Evolutionary conservation across 1,140 invertebrate genomes (phyloP).

Genomic region (Bombus huntii): DNA sequence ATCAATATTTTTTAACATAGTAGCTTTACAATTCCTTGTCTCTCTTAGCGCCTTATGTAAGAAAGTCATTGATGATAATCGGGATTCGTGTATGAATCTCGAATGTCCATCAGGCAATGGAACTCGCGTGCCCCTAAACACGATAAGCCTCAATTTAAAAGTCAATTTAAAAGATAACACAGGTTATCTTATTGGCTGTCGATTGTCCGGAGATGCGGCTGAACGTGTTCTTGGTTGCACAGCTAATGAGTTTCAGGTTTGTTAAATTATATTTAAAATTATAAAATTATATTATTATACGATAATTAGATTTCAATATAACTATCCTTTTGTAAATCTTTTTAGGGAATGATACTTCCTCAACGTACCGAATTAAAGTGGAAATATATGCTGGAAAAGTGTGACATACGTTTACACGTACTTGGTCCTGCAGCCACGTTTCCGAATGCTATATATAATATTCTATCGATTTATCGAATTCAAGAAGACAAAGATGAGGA

Average conservation of each 20-base stretch:
- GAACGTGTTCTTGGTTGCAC: conserved; percentile 75
- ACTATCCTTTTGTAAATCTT: background rate
- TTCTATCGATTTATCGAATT: conserved; percentile 70
- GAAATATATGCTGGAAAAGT: conserved; percentile 70
- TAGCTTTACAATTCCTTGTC: background rate
- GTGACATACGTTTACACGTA: conserved; percentile 74
- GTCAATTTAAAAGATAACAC: conserved; percentile 80
- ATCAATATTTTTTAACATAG: background rate
- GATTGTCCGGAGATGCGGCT: conserved; percentile 74
- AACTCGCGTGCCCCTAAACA: conserved; percentile 70
- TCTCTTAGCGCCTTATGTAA: conserved; percentile 78
- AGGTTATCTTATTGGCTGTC: conserved; percentile 79
- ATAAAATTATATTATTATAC: background rate
- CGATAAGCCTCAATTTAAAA: conserved; percentile 74
- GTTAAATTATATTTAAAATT: background rate
- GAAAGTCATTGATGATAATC: conserved; percentile 57
- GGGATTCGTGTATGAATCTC: conserved; percentile 80
- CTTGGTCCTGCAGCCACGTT: conserved; percentile 72
- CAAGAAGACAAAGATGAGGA: conserved; percentile 27
- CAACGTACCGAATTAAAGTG: conserved; percentile 73
- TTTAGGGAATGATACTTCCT: conserved; percentile 70
- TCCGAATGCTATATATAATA: conserved; percentile 75
- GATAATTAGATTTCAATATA: background rate
- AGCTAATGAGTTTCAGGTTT: conserved; percentile 72
- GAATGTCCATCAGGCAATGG: conserved; percentile 81